Conservation (phyloP, 2,888 invertebrate genomes). For the Drosophila prolongata region DNA sequence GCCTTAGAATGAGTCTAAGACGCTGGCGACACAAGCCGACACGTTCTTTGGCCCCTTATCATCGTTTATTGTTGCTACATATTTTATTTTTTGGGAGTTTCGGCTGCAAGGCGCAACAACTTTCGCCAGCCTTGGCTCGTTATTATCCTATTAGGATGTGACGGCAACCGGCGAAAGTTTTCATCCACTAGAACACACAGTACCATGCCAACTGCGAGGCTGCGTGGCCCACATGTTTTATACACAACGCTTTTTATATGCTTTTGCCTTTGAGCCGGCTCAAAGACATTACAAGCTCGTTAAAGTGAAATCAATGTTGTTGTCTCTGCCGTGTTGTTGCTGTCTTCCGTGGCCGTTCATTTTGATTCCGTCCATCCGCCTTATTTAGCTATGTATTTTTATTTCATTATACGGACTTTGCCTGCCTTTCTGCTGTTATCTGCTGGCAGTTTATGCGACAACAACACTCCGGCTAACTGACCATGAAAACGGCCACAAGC, state of each 20-base stretch:
- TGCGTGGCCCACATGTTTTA: conserved; percentile 62
- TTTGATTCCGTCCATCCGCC: conserved; percentile 41
- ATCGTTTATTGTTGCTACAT: conserved; percentile 76
- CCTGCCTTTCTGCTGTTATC: conserved; percentile 77
- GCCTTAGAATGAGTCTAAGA: conserved; percentile 8
- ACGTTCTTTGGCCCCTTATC: conserved; percentile 76
- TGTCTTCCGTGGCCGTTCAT: conserved; percentile 37
- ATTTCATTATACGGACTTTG: conserved; percentile 73
- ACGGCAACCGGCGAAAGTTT: conserved; percentile 73
- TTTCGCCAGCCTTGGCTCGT: conserved; percentile 70
- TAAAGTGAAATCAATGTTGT: conserved; percentile 79
- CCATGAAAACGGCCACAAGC: conserved; percentile 35
- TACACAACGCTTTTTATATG: conserved; percentile 76
- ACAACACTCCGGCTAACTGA: conserved; percentile 31
- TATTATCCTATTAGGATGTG: conserved; percentile 79
- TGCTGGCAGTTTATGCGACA: conserved; percentile 70
- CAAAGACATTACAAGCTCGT: conserved; percentile 78
- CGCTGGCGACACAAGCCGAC: conserved; percentile 49
- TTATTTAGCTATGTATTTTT: conserved; percentile 74
- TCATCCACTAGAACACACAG: conserved; percentile 52
- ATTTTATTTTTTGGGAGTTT: conserved; percentile 50
- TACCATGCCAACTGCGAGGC: conserved; percentile 24
- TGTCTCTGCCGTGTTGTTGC: conserved; percentile 35
- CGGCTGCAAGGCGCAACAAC: conserved; percentile 75
- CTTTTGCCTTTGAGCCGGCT: conserved; percentile 65